Base-by-base conservation (phyloP, 2,797 vertebrate species). In the Tokudaia muenninki region DNA sequence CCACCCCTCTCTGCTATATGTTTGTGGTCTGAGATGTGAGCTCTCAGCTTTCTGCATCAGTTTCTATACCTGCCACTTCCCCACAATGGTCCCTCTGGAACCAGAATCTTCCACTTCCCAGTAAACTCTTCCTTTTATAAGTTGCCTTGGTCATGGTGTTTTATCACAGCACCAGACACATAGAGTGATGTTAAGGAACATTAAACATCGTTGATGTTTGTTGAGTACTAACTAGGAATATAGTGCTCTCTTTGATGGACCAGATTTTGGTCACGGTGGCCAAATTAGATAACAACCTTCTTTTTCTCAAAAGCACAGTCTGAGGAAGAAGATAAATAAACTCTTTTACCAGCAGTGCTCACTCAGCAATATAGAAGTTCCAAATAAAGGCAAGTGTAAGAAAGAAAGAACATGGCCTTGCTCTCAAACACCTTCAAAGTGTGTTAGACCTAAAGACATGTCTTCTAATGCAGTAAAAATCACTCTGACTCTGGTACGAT, bases 351-450 rank as follows among this genome's bases (percentile, higher is more conserved):
- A 91, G 22, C 63, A n/a, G 8, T 17, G 6, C 22, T 52, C 41
- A 86, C 37, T 92, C 50, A 67, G 19, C 31, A 86, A 70, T n/a
- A 86, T 88, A 91, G 21, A 95, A 78, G 75, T 26, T 55, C 16
- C 52, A 52, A 93, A 41, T n/a, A 82, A 90, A 10, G 55, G 0
- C 2, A 41, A 11, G 14, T 91, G n/a, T 91, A 78, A 50, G 34
- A 94, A 70, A 21, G 12, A 74, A 95, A 89, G 19, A 86, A 16
- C 34, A 37, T 0, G 31, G 0, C 9, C 6, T 65, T 83, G 61
- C 1, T 91, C 80, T 92, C 80, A 74, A 87, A 13, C 67, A 63
- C 61, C 41, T 92, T 92, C 57, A 19, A 87, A 87, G 63, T 21
- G 86, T 19, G 75, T 65, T 70, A 70, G 77, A 75, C 52, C 44